Base-by-base conservation (phyloP, 2,797 vertebrate genomes). In the Trematomus bernacchii region DNA sequence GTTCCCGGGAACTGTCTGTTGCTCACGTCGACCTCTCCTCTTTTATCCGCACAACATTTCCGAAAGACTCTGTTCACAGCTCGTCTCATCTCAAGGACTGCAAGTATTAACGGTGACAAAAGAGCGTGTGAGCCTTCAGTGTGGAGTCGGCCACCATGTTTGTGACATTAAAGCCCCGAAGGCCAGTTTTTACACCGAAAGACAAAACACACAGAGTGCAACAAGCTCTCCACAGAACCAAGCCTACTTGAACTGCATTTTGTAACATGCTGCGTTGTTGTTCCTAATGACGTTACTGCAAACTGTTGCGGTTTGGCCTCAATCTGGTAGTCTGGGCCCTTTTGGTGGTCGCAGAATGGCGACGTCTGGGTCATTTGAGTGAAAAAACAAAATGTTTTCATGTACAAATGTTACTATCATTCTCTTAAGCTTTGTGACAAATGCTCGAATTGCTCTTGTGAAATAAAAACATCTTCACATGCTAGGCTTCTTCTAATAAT, bases 1-100 rank as follows among this genome's bases (percentile, higher is more conserved):
- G 91, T 79, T 81, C 79, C 92, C 51, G 47, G 83, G 87, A 88
- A 77, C 89, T 50, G 84, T 90, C 83, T 86, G 86, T 85, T 84
- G 82, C 84, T 83, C 83, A 85, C 67, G 54, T 80, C 77, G 80
- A 90, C 89, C 85, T 91, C 85, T 74, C 80, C 67, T 87, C 76
- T 77, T 87, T 77, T 71, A 75, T 83, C 60, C 52, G 30, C 62
- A 82, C 52, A 47, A 70, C 71, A 86, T 80, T 79, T 13, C 30
- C 33, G 55, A 16, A 72, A 81, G 67, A 71, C 68, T 61, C 14
- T 48, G 79, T 30, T 77, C 66, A 30, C 76, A 66, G 77, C 73
- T 75, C 37, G 58, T 44, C 44, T 79, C 58, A 37, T 83, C 76
- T 82, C n/a, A 8, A 74, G 61, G 67, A 77, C 54, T n/a, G 30